Base-by-base conservation (phyloP, 2,797 vertebrate species). In the Hippocampus kuda region DNA sequence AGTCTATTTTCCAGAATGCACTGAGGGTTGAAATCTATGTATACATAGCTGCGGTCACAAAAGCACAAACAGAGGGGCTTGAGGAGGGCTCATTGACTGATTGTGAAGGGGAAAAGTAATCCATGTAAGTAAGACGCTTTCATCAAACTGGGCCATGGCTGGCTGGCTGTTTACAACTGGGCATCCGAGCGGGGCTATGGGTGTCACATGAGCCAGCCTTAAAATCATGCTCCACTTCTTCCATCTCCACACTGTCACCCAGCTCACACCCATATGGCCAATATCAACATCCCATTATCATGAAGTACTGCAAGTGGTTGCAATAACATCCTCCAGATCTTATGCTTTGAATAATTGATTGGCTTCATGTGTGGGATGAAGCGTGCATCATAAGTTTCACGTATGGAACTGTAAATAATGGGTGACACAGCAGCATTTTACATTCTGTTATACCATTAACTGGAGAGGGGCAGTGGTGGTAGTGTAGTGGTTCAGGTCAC, bases 121-220 rank as follows among this genome's bases (percentile, higher is more conserved):
- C 82, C 76, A 71, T 66, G 73, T 81, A 70, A 72, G 75, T 66
- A 71, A 78, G 77, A 77, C 79, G 79, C 79, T 88, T 78, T 87
- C 85, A 86, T 88, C 85, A 83, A 84, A 82, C 77, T 81, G 72
- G 80, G 83, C 74, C 77, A 85, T 59, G 72, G 81, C 72, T 75
- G 80, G 80, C 73, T 72, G 63, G 76, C 68, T 84, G 80, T 86
- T 83, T 86, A 86, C 81, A 79, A 64, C 53, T 48, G 53, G 34
- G 65, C 61, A 75, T 80, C 82, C 79, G 75, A 78, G 66, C 59
- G 57, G 72, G 77, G 70, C 64, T 62, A 75, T 56, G 77, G 72
- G 72, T 79, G 80, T 82, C 77, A 75, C 38, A 62, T 67, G 75
- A 83, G 70, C 70, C 76, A 77, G 83, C 70, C n/a, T 62, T 54